phyloP scores from a whole-genome alignment of 2,113 vertebrate genomes.

The Nibea albiflora region DNA sequence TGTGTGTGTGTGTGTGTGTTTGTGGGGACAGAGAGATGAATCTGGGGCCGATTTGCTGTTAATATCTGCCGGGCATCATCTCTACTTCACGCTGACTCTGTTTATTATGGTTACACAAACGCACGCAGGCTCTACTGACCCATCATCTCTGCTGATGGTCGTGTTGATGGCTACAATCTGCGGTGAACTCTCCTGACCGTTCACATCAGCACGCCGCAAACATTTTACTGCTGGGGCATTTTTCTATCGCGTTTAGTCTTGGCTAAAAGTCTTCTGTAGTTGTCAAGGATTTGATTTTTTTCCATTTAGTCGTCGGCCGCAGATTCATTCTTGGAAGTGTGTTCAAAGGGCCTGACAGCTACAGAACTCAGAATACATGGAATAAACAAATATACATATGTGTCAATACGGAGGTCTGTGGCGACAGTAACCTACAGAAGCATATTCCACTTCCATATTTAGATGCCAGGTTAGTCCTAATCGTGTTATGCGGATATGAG shows the following conservation, averaged over 20 bases:
- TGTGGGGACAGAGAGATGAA: constrained; percentile 36
- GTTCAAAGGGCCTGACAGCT: constrained; percentile 13
- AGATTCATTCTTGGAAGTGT: constrained; percentile 31
- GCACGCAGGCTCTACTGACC: constrained; percentile 39
- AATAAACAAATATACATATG: constrained; percentile 70
- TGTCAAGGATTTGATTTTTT: not conserved
- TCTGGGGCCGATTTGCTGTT: constrained; percentile 60
- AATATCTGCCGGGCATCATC: constrained; percentile 53
- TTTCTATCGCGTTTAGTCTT: not conserved
- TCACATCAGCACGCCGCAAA: not conserved
- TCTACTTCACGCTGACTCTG: constrained; percentile 53
- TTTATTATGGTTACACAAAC: constrained; percentile 49
- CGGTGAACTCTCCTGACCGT: constrained; percentile 24
- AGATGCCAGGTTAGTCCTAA: constrained; percentile 78
- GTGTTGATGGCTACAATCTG: constrained; percentile 30
- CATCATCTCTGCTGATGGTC: constrained; percentile 46
- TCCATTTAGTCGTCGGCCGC: constrained; percentile 18
- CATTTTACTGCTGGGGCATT: constrained; percentile 8
- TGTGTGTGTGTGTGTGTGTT: constrained; percentile 5
- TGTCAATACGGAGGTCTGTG: constrained; percentile 66
- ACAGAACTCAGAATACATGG: constrained; percentile 58
- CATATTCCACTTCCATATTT: constrained; percentile 70
- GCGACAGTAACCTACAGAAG: constrained; percentile 65
- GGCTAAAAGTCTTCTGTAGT: constrained; percentile 12
- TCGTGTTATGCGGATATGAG: constrained; percentile 72